Base-by-base conservation (phyloP, 2,797 vertebrate species). In the Hippoglossus hippoglossus region DNA sequence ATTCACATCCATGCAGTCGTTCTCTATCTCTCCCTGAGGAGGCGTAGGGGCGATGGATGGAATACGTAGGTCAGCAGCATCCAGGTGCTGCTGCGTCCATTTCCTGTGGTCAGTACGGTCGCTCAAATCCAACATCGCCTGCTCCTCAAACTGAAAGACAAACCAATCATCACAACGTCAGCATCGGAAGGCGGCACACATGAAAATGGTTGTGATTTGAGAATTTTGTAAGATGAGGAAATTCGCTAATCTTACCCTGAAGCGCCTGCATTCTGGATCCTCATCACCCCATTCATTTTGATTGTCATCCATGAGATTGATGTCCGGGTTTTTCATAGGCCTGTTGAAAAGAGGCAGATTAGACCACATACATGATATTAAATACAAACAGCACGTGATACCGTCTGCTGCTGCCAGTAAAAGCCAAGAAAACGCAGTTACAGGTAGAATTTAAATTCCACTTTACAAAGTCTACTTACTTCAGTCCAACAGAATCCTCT, bases 11-110 rank as follows among this genome's bases (percentile, higher is more conserved):
- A 99, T 97, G 63, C 97, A 98, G 92, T 99, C 98, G 0, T 96
- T 94, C 58, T 99, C 98, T 0, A 96, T 97, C 72, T 99, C 98
- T 7, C 98, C 98, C 86, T 99, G 98, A 0, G 98, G 98, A 0
- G 98, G 98, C 0, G 98, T 99, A 0, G 97, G 98, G 0, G 98
- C 98, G 79, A 97, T 97, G 73, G 97, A 97, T 0, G 97, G 95
- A 24, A 96, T 94, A 7, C 98, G 96, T 47, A 99, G 93, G 81
- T 99, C 98, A 0, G 98, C 98, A 0, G 98, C 98, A 0, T 99
- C 98, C 87, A 99, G 91, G 82, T 99, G 98, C 88, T 99, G 98
- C 86, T 99, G 98, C 0, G 98, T 99, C 98, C 98, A 99, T 93
- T 99, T 97, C 81, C 98, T 94, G 81, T 97, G 98, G 85, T 99